A percentile compares a stretch with the other conserved stretches of the same genome.
phyloP scores from a whole-genome alignment of 2,113 vertebrate genomes.

The Nothobranchius kuhntae region DNA sequence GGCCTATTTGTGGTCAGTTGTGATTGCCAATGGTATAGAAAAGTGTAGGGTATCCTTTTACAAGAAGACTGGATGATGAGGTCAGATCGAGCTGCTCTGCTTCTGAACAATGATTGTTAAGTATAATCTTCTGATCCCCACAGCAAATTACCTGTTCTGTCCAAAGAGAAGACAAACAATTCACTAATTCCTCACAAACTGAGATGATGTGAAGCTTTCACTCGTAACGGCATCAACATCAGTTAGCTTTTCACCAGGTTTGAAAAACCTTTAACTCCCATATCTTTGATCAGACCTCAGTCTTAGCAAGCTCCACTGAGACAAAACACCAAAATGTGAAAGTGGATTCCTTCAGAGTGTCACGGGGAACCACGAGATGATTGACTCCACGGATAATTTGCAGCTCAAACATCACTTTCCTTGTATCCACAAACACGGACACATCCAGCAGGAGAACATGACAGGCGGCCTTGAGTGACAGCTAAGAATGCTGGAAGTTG shows the following conservation, averaged over 20 bases:
- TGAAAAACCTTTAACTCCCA: constrained; percentile 21
- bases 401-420: constrained; percentile 45
- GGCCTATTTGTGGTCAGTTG: constrained; percentile 72
- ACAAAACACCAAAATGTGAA: constrained; percentile 56
- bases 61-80: constrained; percentile 44
- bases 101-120: constrained; percentile 42
- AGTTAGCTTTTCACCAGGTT: constrained; percentile 1
- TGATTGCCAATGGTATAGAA: constrained; percentile 65
- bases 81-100: constrained; percentile 11
- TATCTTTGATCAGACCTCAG: constrained; percentile 40
- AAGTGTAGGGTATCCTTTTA: constrained; percentile 71
- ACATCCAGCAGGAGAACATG: constrained; percentile 44
- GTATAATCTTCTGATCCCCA: constrained; percentile 52
- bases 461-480: constrained; percentile 60
- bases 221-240: neutral
- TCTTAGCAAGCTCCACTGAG: constrained; percentile 30
- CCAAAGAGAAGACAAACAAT: constrained; percentile 53
- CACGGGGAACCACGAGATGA: constrained; percentile 41
- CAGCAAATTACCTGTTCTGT: constrained; percentile 52
- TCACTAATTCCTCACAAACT: constrained; percentile 50
- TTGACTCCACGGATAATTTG: constrained; percentile 51
- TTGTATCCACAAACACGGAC: constrained; percentile 59
- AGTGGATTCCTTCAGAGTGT: constrained; percentile 48
- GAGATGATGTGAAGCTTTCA: constrained; percentile 18
- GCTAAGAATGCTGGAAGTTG: constrained; percentile 32